Evolutionary conservation across 2,888 invertebrate species (phyloP).

Genomic region (Lasiommata megera): DNA sequence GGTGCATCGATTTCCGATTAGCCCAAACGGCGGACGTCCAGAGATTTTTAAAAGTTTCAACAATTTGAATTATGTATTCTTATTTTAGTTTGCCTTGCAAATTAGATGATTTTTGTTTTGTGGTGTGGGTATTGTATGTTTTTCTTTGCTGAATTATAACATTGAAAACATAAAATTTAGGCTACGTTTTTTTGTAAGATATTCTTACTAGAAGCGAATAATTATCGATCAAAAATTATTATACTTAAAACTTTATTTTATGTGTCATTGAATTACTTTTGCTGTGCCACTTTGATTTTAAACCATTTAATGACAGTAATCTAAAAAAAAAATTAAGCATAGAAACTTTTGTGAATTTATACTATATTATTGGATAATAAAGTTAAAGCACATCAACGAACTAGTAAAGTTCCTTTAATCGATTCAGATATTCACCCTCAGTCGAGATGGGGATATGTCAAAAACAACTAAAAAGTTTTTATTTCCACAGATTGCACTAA

Average conservation of each 20-base stretch:
- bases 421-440: not conserved
- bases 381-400: not conserved
- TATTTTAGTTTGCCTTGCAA: not conserved
- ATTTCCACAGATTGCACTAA: conserved; percentile 26
- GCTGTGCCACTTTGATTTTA: too few relatives aligned
- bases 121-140: too few relatives aligned
- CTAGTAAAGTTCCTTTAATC: not conserved
- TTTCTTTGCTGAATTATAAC: too few relatives aligned
- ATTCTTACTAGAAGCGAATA: too few relatives aligned
- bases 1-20: conserved; percentile 31
- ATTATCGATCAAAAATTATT: too few relatives aligned
- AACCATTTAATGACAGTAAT: too few relatives aligned
- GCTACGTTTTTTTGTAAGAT: not conserved
- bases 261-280: too few relatives aligned
- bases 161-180: too few relatives aligned
- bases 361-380: too few relatives aligned
- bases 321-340: not conserved
- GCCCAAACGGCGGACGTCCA: conserved; percentile 12
- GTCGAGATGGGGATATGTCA: not conserved
- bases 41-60: conserved; percentile 17
- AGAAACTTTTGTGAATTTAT: too few relatives aligned
- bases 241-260: too few relatives aligned
- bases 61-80: not conserved
- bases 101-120: not conserved
- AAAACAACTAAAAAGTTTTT: conserved; percentile 9